A percentile compares a stretch with the other conserved stretches of the same genome.
Conservation (phyloP, 2,797 vertebrate species). For the Lacerta viridis region DNA sequence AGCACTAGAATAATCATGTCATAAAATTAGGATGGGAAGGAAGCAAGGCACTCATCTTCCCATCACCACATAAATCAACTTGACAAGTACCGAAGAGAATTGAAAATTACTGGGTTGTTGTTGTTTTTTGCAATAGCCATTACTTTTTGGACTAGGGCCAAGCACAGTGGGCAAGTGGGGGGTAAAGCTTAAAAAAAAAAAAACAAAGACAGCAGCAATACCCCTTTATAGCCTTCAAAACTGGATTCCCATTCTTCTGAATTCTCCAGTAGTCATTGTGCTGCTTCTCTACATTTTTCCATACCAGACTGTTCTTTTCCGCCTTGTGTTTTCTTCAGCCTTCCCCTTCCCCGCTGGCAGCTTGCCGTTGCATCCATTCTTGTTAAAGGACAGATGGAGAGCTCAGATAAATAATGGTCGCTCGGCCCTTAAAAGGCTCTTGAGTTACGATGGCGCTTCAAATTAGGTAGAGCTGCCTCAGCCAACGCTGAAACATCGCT, state of each 20-base stretch:
- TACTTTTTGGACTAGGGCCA: neutral
- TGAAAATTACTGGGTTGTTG: neutral
- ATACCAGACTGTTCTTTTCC: conserved; percentile 13
- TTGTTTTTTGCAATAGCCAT: neutral
- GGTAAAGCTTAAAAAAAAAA: neutral
- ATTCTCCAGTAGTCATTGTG: conserved; percentile 20
- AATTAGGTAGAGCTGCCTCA: conserved; percentile 29
- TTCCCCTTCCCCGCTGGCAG: conserved; percentile 35
- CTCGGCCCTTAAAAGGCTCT: conserved; percentile 39
- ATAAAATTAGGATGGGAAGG: neutral
- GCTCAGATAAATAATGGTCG: conserved; percentile 41
- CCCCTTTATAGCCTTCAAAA: neutral
- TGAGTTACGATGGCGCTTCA: conserved; percentile 24
- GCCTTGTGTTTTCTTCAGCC: conserved; percentile 30
- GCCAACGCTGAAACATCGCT: conserved; percentile 13
- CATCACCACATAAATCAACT: neutral
- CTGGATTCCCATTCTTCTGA: conserved; percentile 2
- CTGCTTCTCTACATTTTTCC: conserved; percentile 30
- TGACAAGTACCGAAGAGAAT: neutral
- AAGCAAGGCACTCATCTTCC: neutral
- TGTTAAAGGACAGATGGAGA: conserved; percentile 8
- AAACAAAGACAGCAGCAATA: conserved; percentile 18
- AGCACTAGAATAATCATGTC: neutral
- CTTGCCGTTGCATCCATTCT: conserved; percentile 20
- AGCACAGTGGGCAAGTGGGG: neutral